Evolutionary conservation across 1,140 invertebrate species (phyloP).

Genomic region (Camponotus pennsylvanicus): DNA sequence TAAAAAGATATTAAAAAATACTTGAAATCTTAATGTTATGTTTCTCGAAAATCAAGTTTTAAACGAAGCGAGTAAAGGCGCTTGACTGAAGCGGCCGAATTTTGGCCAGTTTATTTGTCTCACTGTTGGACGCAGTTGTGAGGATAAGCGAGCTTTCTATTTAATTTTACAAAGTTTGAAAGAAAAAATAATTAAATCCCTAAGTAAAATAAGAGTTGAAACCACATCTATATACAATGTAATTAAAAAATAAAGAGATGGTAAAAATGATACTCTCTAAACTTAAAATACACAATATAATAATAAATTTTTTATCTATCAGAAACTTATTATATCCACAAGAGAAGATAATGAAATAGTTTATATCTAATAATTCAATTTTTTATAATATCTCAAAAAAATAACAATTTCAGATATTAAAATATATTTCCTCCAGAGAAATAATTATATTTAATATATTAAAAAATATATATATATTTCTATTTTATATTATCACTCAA

Average conservation of each 20-base stretch:
- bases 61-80: slow-evolving; percentile 6
- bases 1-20: no score
- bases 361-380: not conserved
- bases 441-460: no score
- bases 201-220: not conserved
- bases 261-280: not conserved
- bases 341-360: not conserved
- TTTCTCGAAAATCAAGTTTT: no score
- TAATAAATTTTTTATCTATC: slow-evolving; percentile 10
- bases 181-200: slow-evolving; percentile 20
- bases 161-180: slow-evolving; percentile 46
- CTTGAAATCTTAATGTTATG: no score
- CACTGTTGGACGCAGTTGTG: slow-evolving; percentile 22
- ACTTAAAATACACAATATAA: slow-evolving; percentile 18
- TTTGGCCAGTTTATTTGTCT: slow-evolving; percentile 41
- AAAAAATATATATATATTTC: no score
- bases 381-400: not conserved
- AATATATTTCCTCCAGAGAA: no score
- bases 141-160: slow-evolving; percentile 15
- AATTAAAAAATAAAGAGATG: not conserved
- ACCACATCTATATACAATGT: not conserved
- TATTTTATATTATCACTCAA: no score
- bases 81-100: slow-evolving; percentile 15
- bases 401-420: no score
- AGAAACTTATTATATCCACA: not conserved